A percentile compares a stretch with the other conserved stretches of the same genome.
These are phyloP conservation scores for Synanceia verrucosa DNA, from an alignment of 2,797 vertebrate genomes.

Conservation along the genomic window DNA sequence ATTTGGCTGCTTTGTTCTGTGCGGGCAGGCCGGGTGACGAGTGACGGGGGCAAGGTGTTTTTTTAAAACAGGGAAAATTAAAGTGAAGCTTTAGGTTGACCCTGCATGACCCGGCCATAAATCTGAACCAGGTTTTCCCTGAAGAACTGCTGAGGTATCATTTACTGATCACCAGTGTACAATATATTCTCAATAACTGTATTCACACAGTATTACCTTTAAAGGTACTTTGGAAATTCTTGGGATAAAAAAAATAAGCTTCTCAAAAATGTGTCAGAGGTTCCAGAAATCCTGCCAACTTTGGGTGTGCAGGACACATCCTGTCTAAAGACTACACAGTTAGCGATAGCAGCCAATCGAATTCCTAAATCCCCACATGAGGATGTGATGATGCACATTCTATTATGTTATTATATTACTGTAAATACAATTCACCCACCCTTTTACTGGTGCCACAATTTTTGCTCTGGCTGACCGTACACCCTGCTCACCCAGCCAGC, in stretches of 20 bases:
- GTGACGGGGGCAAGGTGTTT: conserved; percentile 16
- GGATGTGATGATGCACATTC: conserved; percentile 17
- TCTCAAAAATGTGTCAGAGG: conserved; percentile 1
- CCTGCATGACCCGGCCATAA: conserved; percentile 1
- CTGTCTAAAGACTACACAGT: not conserved
- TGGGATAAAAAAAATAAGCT: not conserved
- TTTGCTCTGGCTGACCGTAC: conserved; percentile 15
- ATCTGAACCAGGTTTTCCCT: conserved; percentile 6
- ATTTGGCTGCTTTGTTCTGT: conserved; percentile 60
- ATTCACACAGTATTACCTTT: not conserved
- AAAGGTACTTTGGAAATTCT: not conserved
- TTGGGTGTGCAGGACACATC: conserved; percentile 1
- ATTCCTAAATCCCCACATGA: conserved; percentile 19
- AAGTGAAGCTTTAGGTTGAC: conserved; percentile 15
- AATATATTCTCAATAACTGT: not conserved
- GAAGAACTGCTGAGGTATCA: not conserved
- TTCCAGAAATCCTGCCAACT: not conserved
- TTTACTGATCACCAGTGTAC: not conserved
- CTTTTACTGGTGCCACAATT: not conserved
- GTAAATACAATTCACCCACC: not conserved
- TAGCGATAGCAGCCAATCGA: not conserved
- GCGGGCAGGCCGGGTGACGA: conserved; percentile 6
- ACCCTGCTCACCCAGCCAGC: not conserved
- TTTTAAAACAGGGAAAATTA: conserved; percentile 1
- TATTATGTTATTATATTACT: conserved; percentile 5